Percentiles rank a stretch among this genome's conserved stretches.
Evolutionary conservation across 2,113 vertebrate species (phyloP).

Genomic region (Sander vitreus): DNA sequence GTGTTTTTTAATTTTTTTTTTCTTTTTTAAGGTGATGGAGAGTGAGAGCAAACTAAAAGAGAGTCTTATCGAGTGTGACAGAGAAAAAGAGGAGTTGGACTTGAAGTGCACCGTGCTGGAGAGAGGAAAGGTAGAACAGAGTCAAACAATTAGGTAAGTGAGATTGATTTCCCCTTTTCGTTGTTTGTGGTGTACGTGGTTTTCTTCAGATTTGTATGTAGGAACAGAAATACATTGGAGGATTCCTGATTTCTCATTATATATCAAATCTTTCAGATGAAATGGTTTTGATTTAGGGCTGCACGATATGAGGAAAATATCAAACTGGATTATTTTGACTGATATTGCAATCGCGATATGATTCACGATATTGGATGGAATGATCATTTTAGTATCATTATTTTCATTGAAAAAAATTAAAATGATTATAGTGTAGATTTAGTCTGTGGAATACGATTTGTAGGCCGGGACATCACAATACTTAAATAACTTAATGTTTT

Average conservation of each 20-base stretch:
- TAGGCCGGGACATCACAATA: no score
- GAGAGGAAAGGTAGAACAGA: conserved; percentile 81
- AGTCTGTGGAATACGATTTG: no score
- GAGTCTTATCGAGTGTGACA: conserved; percentile 85
- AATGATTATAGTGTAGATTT: no score
- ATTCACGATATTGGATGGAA: no score
- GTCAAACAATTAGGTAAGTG: conserved; percentile 86
- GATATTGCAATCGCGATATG: no score
- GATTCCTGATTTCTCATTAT: neutral
- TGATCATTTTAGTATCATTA: no score
- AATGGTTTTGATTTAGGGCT: neutral
- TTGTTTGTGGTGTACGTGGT: neutral
- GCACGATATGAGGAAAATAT: no score
- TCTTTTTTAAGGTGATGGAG: conserved; percentile 86
- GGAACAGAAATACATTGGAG: neutral
- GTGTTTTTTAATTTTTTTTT: neutral
- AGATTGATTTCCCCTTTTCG: neutral
- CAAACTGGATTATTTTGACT: no score
- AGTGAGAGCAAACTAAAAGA: conserved; percentile 87
- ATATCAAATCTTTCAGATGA: neutral
- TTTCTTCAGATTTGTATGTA: neutral
- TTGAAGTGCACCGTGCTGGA: conserved; percentile 84
- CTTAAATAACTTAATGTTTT: no score
- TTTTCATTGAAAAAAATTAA: no score
- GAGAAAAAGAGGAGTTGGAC: conserved; percentile 87